Evolutionary conservation across 2,888 invertebrate species (phyloP).

Genomic region (Gymnoscelis rufifasciata): DNA sequence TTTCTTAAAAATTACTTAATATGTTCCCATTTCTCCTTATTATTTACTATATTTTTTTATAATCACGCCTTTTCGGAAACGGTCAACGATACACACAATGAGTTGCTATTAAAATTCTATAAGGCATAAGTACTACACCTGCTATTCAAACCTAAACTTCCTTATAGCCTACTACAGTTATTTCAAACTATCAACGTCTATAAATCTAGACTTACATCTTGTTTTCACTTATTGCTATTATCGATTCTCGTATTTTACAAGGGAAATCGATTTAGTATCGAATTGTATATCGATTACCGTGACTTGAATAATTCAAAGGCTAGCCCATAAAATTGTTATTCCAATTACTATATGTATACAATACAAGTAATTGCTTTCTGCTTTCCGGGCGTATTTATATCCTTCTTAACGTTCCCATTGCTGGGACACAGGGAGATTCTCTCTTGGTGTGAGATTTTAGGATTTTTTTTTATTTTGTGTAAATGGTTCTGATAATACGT

Average conservation of each 20-base stretch:
- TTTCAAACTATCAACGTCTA: conserved; percentile 4
- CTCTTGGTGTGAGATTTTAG: too few relatives aligned
- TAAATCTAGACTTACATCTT: conserved; percentile 14
- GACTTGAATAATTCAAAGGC: conserved; percentile 49
- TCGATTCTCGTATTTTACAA: conserved; percentile 23
- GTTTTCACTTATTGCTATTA: conserved; percentile 15
- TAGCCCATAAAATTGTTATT: conserved; percentile 20
- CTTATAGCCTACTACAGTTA: conserved; percentile 1
- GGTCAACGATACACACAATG: neutral
- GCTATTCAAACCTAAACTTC: neutral
- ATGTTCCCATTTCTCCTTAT: too few relatives aligned
- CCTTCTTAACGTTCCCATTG: too few relatives aligned
- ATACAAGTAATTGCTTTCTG: neutral
- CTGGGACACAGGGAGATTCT: too few relatives aligned
- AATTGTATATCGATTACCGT: conserved; percentile 50
- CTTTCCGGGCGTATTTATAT: too few relatives aligned
- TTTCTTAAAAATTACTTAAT: too few relatives aligned
- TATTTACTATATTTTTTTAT: neutral
- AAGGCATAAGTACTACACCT: neutral
- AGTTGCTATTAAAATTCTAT: conserved; percentile 1
- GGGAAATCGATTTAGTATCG: conserved; percentile 47
- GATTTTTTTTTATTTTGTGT: too few relatives aligned
- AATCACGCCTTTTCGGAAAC: too few relatives aligned
- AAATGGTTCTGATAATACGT: too few relatives aligned
- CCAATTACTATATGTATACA: conserved; percentile 28